phyloP scores from a whole-genome alignment of 1,140 invertebrate species.

The Aphelinus atriplicis region DNA sequence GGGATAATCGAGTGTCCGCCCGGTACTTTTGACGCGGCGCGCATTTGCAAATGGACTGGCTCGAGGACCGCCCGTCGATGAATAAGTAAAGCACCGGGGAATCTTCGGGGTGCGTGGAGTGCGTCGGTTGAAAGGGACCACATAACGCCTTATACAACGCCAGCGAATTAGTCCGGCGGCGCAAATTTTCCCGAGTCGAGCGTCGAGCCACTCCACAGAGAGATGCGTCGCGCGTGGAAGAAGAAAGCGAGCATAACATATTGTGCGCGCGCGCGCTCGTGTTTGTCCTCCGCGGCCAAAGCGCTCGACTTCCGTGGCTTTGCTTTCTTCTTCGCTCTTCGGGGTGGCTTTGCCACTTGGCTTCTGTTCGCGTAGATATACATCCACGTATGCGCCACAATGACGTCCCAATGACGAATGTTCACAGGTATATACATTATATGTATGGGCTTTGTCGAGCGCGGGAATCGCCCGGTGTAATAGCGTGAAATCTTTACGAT shows the following conservation, averaged over 20 bases:
- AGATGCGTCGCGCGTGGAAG: too few relatives aligned
- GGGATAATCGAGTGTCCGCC: background rate
- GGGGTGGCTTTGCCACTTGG: too few relatives aligned
- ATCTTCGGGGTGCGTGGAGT: too few relatives aligned
- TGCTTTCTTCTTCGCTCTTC: background rate
- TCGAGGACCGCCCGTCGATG: background rate
- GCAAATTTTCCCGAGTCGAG: too few relatives aligned
- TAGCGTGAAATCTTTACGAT: slow-evolving; percentile 28
- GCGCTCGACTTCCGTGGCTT: background rate
- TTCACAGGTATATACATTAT: too few relatives aligned
- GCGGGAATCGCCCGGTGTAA: slow-evolving; percentile 17
- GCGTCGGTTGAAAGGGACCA: too few relatives aligned
- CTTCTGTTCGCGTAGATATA: background rate
- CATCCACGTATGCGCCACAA: background rate
- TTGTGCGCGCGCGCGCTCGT: background rate
- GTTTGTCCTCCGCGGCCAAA: background rate
- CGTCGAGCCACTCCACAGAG: too few relatives aligned
- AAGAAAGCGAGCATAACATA: too few relatives aligned
- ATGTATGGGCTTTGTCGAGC: too few relatives aligned
- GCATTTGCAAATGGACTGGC: background rate
- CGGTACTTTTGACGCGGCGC: background rate
- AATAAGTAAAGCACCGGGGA: slow-evolving; percentile 7
- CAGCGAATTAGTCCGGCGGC: too few relatives aligned
- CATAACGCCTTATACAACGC: too few relatives aligned
- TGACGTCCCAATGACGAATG: slow-evolving; percentile 9